Evolutionary conservation across 2,888 invertebrate species (phyloP).

Genomic region (Mythimna pallens): DNA sequence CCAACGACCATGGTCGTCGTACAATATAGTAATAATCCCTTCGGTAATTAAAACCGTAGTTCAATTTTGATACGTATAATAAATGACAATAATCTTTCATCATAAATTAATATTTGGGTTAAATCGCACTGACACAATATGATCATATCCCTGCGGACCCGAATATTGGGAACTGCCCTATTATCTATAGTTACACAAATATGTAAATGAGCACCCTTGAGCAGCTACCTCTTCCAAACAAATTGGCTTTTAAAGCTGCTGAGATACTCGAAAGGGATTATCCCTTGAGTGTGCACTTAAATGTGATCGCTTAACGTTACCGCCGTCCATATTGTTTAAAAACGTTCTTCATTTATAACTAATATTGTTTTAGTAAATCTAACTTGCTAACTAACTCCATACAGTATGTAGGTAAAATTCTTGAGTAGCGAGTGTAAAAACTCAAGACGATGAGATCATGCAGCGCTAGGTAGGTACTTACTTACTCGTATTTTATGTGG

Average conservation of each 20-base stretch:
- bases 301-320: constrained; percentile 54
- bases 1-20: neutral
- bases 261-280: constrained; percentile 66
- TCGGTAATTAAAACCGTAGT: constrained; percentile 17
- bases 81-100: constrained; percentile 49
- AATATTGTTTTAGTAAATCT: constrained; percentile 32
- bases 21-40: constrained; percentile 11
- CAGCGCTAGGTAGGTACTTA: constrained; percentile 15
- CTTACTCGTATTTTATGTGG: constrained; percentile 15
- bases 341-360: constrained; percentile 32
- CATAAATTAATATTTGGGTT: constrained; percentile 53
- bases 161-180: constrained; percentile 47
- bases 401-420: neutral
- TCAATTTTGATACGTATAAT: constrained; percentile 41
- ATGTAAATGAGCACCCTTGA: constrained; percentile 61
- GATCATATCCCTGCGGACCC: constrained; percentile 42
- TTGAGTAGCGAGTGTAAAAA: constrained; percentile 34
- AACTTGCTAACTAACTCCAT: neutral
- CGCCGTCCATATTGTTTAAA: constrained; percentile 51
- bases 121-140: constrained; percentile 47
- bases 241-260: constrained; percentile 66
- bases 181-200: constrained; percentile 61
- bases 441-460: constrained; percentile 53
- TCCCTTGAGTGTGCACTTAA: constrained; percentile 64
- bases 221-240: constrained; percentile 58